Conservation (phyloP, 2,797 vertebrate genomes). For the Lithobates pipiens region DNA sequence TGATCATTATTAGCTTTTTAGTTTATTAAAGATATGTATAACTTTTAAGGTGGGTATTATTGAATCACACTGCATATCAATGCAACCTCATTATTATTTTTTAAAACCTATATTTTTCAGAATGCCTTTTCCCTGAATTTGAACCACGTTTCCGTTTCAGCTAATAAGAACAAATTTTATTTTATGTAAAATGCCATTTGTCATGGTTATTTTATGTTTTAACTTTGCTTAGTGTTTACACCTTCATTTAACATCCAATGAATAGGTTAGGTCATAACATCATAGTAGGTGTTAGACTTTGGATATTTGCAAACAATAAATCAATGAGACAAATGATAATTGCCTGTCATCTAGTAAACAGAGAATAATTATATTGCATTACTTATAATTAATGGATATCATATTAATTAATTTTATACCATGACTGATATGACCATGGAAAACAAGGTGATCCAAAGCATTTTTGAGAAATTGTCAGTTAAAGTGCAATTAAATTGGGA, state of each 20-base stretch:
- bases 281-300: slow-evolving; percentile 24
- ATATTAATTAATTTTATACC: slow-evolving; percentile 28
- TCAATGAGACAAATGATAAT: slow-evolving; percentile 50
- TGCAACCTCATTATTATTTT: no score
- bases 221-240: slow-evolving; percentile 23
- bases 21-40: no score
- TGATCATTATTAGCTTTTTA: no score
- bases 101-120: no score
- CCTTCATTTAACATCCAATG: slow-evolving; percentile 11
- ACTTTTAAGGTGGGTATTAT: no score
- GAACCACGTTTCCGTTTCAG: background rate
- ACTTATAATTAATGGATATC: slow-evolving; percentile 26
- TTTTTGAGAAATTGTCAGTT: background rate
- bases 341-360: slow-evolving; percentile 40
- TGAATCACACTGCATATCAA: no score
- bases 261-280: slow-evolving; percentile 34
- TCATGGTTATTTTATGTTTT: slow-evolving; percentile 47
- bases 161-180: slow-evolving; percentile 48
- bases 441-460: no score
- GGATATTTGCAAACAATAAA: slow-evolving; percentile 44
- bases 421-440: background rate
- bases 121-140: background rate
- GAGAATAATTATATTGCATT: slow-evolving; percentile 50
- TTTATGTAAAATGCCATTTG: slow-evolving; percentile 19
- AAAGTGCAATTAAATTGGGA: no score